These are phyloP conservation scores for Tachycineta bicolor DNA, from an alignment of 2,113 vertebrate genomes.

Conservation along the genomic window DNA sequence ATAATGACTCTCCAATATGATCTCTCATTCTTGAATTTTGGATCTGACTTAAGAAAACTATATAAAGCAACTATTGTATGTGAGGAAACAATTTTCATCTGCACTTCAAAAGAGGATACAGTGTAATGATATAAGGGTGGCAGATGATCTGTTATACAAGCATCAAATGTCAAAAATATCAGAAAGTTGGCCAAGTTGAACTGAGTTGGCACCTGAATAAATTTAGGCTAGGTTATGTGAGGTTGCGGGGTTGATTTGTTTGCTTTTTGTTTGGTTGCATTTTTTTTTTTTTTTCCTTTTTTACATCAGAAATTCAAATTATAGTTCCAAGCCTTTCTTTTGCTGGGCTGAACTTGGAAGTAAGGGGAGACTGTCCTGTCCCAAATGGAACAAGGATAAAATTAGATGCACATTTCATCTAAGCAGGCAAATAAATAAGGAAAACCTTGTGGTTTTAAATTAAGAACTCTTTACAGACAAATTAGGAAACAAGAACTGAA, in stretches of 20 bases:
- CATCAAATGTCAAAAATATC: not conserved
- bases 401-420: not conserved
- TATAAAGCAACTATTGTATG: conserved; percentile 59
- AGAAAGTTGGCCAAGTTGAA: conserved; percentile 16
- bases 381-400: not conserved
- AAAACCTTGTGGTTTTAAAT: not conserved
- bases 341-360: not conserved
- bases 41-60: conserved; percentile 67
- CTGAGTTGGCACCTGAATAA: conserved; percentile 24
- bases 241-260: not conserved
- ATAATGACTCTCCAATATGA: conserved; percentile 39
- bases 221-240: not conserved
- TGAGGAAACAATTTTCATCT: conserved; percentile 66
- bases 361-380: not conserved
- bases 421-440: not conserved
- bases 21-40: conserved; percentile 68
- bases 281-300: not conserved
- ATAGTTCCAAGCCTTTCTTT: not conserved
- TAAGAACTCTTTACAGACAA: not conserved
- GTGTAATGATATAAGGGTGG: not conserved
- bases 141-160: conserved; percentile 45
- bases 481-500: not conserved
- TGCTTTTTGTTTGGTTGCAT: not conserved
- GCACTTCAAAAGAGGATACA: conserved; percentile 44
- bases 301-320: not conserved